Evolutionary conservation across 2,113 vertebrate species (phyloP).

Genomic region (Hippolais icterina): DNA sequence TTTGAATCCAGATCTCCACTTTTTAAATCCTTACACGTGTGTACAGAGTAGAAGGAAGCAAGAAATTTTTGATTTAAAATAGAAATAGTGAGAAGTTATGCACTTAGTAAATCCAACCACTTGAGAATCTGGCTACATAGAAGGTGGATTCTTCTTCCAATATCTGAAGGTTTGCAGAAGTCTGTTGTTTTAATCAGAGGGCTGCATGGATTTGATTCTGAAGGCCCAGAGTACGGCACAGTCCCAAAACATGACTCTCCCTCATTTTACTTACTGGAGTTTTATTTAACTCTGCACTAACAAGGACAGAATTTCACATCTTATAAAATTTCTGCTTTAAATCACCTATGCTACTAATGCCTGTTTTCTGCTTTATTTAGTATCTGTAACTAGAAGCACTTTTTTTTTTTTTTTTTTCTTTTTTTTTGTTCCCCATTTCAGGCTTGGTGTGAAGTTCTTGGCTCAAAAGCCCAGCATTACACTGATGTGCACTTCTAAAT

Average conservation of each 20-base stretch:
- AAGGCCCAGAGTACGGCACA: accelerated
- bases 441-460: background rate
- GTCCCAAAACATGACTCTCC: background rate
- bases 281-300: background rate
- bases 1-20: background rate
- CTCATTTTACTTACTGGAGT: background rate
- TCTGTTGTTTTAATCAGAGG: background rate
- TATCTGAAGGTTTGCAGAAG: background rate
- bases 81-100: background rate
- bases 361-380: background rate
- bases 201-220: background rate
- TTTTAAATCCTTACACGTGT: background rate
- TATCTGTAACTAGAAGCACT: background rate
- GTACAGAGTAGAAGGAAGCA: background rate
- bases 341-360: background rate
- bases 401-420: background rate
- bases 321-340: background rate
- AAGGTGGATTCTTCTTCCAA: background rate
- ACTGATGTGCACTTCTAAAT: background rate
- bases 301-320: background rate
- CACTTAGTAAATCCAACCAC: background rate
- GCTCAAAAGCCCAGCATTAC: background rate
- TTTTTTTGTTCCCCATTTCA: background rate
- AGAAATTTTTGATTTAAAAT: background rate
- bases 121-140: background rate